These are phyloP conservation scores for Lycorma delicatula DNA, from an alignment of 1,140 invertebrate genomes.

Conservation along the genomic window DNA sequence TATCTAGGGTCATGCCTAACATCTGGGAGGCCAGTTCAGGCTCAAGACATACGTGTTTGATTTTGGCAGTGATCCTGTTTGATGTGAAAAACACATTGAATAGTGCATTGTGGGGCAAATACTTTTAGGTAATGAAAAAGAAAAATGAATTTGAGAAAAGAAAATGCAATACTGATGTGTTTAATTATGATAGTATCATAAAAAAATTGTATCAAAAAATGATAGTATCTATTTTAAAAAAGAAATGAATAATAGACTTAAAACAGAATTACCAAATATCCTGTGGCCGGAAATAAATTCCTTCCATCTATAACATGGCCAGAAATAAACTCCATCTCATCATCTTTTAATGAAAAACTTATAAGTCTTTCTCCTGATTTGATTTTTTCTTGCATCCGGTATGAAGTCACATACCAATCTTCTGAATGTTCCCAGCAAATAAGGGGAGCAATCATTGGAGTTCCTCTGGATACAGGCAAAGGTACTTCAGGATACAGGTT, in stretches of 20 bases:
- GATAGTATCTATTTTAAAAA: too few species aligned
- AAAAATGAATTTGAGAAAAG: too few species aligned
- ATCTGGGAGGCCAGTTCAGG: too few species aligned
- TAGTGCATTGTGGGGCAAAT: too few species aligned
- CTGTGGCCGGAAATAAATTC: conserved; percentile 82
- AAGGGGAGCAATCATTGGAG: conserved; percentile 64
- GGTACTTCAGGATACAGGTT: conserved; percentile 52
- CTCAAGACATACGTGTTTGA: too few species aligned
- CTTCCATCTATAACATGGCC: conserved; percentile 86
- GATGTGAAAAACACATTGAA: too few species aligned
- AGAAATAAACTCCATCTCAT: conserved; percentile 62
- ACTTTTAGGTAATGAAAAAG: too few species aligned
- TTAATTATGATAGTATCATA: too few species aligned
- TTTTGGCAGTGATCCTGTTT: too few species aligned
- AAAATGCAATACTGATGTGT: too few species aligned
- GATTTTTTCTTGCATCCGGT: conserved; percentile 49
- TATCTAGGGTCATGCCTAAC: too few species aligned
- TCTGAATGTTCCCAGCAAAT: conserved; percentile 87
- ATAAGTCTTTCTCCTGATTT: conserved; percentile 53
- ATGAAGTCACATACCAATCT: conserved; percentile 54
- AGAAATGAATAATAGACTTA: neutral
- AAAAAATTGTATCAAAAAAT: too few species aligned
- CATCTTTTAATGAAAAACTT: conserved; percentile 51
- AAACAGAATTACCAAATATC: conserved; percentile 53
- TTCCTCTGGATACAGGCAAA: conserved; percentile 72